phyloP scores from a whole-genome alignment of 2,888 invertebrate genomes.

The Rhyacophila evoluta region DNA sequence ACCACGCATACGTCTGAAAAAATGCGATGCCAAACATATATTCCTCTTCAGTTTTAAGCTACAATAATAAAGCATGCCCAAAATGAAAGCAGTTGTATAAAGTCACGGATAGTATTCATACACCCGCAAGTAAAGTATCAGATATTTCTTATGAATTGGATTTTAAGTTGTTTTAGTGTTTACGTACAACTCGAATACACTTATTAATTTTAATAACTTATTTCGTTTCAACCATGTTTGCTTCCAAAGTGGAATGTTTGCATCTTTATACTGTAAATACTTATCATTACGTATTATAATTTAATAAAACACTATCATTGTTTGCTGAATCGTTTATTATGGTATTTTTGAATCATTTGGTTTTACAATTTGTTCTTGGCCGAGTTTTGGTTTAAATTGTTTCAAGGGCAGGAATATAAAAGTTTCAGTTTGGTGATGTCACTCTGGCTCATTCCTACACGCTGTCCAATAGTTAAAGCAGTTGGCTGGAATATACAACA shows the following conservation, averaged over 20 bases:
- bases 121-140: too few relatives aligned
- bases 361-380: neutral
- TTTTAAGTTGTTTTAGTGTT: too few relatives aligned
- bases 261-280: neutral
- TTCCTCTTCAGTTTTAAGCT: too few relatives aligned
- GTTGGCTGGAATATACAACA: conserved; percentile 58
- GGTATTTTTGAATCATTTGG: neutral
- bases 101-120: too few relatives aligned
- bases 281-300: neutral
- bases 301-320: neutral
- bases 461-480: conserved; percentile 62
- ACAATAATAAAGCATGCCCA: too few relatives aligned
- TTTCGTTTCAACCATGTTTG: neutral
- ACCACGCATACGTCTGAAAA: too few relatives aligned
- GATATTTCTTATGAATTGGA: too few relatives aligned
- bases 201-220: too few relatives aligned
- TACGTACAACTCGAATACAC: too few relatives aligned
- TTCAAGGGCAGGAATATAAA: conserved; percentile 60
- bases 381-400: too few relatives aligned
- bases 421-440: conserved; percentile 61
- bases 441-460: conserved; percentile 61
- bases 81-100: too few relatives aligned
- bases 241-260: neutral
- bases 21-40: too few relatives aligned
- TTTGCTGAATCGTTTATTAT: neutral